Conservation (phyloP, 2,888 invertebrate genomes). For the Polymixis flavicincta region DNA sequence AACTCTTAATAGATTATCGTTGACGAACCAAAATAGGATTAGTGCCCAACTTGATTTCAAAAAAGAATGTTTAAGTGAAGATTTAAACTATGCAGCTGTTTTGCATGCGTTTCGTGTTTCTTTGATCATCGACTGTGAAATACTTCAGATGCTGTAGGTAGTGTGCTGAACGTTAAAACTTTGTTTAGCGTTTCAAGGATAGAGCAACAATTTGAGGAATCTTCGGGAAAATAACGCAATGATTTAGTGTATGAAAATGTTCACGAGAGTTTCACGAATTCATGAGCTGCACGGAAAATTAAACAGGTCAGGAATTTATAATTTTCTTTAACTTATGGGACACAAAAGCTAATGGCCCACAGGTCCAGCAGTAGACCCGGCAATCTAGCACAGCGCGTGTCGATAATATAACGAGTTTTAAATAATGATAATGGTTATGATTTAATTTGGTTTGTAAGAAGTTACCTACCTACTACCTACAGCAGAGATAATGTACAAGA, state of each 20-base stretch:
- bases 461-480: background rate
- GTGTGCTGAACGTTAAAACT: conserved; percentile 56
- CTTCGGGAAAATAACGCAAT: conserved; percentile 45
- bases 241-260: conserved; percentile 40
- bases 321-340: no score
- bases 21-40: background rate
- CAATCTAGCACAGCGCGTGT: no score
- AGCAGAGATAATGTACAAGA: background rate
- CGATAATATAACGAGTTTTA: background rate
- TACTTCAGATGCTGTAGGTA: conserved; percentile 35
- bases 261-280: conserved; percentile 15
- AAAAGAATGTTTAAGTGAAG: background rate
- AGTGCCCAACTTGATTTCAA: background rate
- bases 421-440: background rate
- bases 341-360: background rate
- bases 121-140: conserved; percentile 51
- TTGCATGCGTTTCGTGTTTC: conserved; percentile 27
- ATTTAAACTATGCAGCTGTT: conserved; percentile 42
- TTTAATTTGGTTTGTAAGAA: background rate
- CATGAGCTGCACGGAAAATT: conserved; percentile 4
- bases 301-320: background rate
- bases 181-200: conserved; percentile 61
- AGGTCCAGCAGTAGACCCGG: background rate
- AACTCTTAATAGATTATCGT: conserved; percentile 8
- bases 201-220: conserved; percentile 62